Evolutionary conservation across 2,113 vertebrate genomes (phyloP).

Genomic region (Panthera leo): DNA sequence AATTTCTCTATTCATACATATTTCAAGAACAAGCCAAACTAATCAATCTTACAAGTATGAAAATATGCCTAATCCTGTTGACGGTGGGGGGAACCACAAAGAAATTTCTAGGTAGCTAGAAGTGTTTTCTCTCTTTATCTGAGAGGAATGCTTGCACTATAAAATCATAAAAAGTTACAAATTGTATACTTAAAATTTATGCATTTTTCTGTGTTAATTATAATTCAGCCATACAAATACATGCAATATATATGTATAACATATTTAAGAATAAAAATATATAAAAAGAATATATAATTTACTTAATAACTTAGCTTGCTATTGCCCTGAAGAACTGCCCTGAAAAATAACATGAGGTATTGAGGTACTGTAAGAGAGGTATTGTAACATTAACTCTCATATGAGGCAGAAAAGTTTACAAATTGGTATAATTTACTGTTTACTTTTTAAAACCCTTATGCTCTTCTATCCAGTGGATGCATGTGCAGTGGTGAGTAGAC

Average conservation of each 20-base stretch:
- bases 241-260: background rate
- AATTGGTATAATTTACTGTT: background rate
- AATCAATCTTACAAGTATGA: background rate
- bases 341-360: background rate
- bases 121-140: background rate
- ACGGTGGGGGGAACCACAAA: accelerated
- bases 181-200: background rate
- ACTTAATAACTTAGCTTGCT: background rate
- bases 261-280: too few relatives aligned
- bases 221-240: background rate
- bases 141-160: background rate
- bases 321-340: background rate
- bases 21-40: background rate
- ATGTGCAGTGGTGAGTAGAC: background rate
- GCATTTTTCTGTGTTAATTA: background rate
- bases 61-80: background rate
- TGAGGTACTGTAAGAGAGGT: background rate
- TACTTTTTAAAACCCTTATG: background rate
- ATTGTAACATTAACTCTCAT: too few relatives aligned
- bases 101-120: background rate
- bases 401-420: background rate
- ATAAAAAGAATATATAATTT: background rate
- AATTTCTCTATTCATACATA: background rate
- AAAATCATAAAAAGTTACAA: background rate
- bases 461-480: background rate